Percentiles rank a stretch among this genome's conserved stretches.
phyloP scores from a whole-genome alignment of 2,113 vertebrate species.

The Caranx melampygus region DNA sequence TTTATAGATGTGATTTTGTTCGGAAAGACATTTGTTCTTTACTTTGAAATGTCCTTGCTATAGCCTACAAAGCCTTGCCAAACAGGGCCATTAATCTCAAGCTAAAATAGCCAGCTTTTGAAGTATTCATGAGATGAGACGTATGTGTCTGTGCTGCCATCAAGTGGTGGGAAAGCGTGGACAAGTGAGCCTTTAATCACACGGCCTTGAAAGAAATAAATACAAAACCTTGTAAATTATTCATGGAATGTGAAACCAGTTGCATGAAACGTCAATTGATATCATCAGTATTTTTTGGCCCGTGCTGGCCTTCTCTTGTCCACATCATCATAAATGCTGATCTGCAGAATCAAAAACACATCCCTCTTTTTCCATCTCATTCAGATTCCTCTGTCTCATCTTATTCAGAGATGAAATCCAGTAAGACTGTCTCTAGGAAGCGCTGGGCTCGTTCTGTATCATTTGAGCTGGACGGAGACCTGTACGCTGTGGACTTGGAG shows the following conservation, averaged over 20 bases:
- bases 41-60: slow-evolving; percentile 60
- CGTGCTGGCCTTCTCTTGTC: not conserved
- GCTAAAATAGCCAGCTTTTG: slow-evolving; percentile 42
- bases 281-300: not conserved
- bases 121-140: slow-evolving; percentile 51
- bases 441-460: slow-evolving; percentile 89
- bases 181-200: not conserved
- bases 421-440: slow-evolving; percentile 79
- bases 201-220: not conserved
- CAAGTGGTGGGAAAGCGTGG: slow-evolving; percentile 59
- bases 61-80: slow-evolving; percentile 47
- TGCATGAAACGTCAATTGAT: not conserved
- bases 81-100: slow-evolving; percentile 55
- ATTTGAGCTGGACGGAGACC: slow-evolving; percentile 83
- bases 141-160: slow-evolving; percentile 71
- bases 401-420: slow-evolving; percentile 87
- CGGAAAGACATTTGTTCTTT: slow-evolving; percentile 39
- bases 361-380: slow-evolving; percentile 13
- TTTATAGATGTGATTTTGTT: slow-evolving; percentile 54
- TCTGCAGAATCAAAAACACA: not conserved
- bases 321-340: not conserved
- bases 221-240: slow-evolving; percentile 10
- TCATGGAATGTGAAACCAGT: not conserved
- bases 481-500: slow-evolving; percentile 85
- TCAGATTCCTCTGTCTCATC: slow-evolving; percentile 38